Conservation (phyloP, 2,113 vertebrate species). For the Promerops cafer region DNA sequence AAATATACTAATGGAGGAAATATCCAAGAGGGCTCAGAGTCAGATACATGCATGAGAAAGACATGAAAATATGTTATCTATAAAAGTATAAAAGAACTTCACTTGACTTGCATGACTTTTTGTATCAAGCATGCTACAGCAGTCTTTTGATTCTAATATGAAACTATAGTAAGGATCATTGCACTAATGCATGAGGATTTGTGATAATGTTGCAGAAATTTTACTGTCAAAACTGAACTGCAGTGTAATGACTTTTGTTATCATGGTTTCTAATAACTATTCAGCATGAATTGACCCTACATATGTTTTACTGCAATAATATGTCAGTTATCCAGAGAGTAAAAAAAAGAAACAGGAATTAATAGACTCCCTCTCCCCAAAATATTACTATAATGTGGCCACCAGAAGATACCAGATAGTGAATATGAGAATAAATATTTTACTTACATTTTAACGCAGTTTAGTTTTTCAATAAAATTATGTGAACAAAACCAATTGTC, state of each 20-base stretch:
- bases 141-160: conserved; percentile 78
- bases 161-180: conserved; percentile 82
- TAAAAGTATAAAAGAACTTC: conserved; percentile 64
- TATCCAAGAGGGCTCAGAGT: background rate
- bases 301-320: conserved; percentile 74
- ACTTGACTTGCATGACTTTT: conserved; percentile 69
- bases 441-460: background rate
- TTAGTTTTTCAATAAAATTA: background rate
- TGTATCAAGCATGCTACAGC: conserved; percentile 71
- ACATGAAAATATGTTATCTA: conserved; percentile 48
- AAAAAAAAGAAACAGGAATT: conserved; percentile 30
- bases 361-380: background rate
- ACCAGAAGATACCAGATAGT: background rate
- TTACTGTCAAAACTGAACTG: conserved; percentile 85
- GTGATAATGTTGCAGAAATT: conserved; percentile 86
- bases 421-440: background rate
- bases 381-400: background rate
- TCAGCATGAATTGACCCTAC: conserved; percentile 79
- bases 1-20: background rate
- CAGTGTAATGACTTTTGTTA: conserved; percentile 83
- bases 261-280: conserved; percentile 82
- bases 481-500: background rate
- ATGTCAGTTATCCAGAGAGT: conserved; percentile 62
- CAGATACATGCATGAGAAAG: conserved; percentile 2
- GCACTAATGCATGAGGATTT: conserved; percentile 84